Evolutionary conservation across 1,140 invertebrate genomes (phyloP).

Genomic region (Elymnias hypermnestra): DNA sequence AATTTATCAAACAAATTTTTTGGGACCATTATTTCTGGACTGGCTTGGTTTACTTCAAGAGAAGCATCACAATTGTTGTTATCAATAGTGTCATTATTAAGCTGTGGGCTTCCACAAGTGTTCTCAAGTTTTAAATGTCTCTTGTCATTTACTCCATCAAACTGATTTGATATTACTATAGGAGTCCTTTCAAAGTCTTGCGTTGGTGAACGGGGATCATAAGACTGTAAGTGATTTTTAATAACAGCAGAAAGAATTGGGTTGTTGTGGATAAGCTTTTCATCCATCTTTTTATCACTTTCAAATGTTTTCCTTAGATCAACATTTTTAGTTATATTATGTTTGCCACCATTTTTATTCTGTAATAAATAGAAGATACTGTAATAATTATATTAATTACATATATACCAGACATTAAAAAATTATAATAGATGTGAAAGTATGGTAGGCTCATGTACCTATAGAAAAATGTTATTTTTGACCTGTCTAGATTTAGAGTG

Average conservation of each 20-base stretch:
- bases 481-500: no score
- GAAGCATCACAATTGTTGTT: conserved; percentile 32
- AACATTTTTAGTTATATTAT: conserved; percentile 67
- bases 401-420: no score
- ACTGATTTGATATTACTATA: conserved; percentile 45
- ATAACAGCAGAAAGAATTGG: conserved; percentile 66
- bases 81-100: conserved; percentile 36
- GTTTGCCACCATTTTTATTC: conserved; percentile 53
- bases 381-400: no score
- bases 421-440: no score
- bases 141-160: conserved; percentile 32
- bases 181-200: conserved; percentile 67
- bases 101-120: conserved; percentile 45
- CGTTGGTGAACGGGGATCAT: conserved; percentile 64
- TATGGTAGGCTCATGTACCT: no score
- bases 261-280: conserved; percentile 64
- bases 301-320: conserved; percentile 65
- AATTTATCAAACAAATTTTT: conserved; percentile 62
- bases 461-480: no score
- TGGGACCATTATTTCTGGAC: conserved; percentile 44
- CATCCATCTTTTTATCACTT: conserved; percentile 44
- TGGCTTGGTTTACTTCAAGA: conserved; percentile 32
- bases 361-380: conserved; percentile 30
- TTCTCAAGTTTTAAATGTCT: conserved; percentile 23
- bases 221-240: conserved; percentile 66